These are phyloP conservation scores for Cantharis flavilabris DNA, from an alignment of 2,888 invertebrate species.

Conservation along the genomic window DNA sequence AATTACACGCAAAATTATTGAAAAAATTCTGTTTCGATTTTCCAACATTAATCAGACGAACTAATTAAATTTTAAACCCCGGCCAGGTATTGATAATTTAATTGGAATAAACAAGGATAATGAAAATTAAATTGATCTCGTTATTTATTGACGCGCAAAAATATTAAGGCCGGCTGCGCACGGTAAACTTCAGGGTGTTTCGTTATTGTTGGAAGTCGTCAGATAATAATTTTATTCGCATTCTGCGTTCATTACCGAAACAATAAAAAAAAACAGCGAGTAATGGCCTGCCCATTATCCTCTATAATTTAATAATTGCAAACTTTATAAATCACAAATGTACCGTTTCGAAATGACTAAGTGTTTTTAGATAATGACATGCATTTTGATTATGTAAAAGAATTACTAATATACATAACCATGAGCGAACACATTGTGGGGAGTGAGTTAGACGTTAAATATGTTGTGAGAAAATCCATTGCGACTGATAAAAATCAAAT, in stretches of 20 bases:
- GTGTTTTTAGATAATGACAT: slow-evolving; percentile 3
- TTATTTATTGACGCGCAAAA: neutral
- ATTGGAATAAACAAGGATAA: neutral
- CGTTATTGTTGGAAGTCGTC: too few species aligned
- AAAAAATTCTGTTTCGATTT: neutral
- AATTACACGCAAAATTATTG: neutral
- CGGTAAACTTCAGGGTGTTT: neutral
- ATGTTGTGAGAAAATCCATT: slow-evolving; percentile 22
- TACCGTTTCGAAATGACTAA: slow-evolving; percentile 1
- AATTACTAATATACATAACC: slow-evolving; percentile 8
- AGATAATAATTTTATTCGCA: neutral
- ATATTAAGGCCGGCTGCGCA: neutral
- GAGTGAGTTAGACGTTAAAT: slow-evolving; percentile 11
- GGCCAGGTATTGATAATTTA: neutral
- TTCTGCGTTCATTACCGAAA: neutral
- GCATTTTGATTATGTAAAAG: neutral
- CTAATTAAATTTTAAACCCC: neutral
- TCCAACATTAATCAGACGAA: neutral
- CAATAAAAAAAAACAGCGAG: neutral
- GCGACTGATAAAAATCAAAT: slow-evolving; percentile 13
- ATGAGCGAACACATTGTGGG: neutral
- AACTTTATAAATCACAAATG: slow-evolving; percentile 1
- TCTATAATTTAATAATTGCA: neutral
- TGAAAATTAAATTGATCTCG: neutral
- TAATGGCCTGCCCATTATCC: neutral